phyloP scores from a whole-genome alignment of 1,140 invertebrate species.

The Chrysoperla carnea region DNA sequence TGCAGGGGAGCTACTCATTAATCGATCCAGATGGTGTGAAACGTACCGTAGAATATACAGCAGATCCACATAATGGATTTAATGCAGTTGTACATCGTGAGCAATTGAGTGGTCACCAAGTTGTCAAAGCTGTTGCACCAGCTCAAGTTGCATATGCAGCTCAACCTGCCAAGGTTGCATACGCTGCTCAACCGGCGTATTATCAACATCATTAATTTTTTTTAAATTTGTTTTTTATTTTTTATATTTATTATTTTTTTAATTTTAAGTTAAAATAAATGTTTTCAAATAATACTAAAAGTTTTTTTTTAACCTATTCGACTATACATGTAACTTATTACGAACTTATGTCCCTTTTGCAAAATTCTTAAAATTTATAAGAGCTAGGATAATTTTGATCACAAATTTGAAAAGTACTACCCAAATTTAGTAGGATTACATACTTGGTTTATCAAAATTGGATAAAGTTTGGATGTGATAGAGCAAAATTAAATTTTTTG shows the following conservation, averaged over 20 bases:
- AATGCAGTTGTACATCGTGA: conserved; percentile 18
- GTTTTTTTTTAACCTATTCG: too few species aligned
- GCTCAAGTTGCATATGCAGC: conserved; percentile 1
- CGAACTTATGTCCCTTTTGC: too few species aligned
- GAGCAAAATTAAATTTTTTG: too few species aligned
- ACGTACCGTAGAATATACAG: conserved; percentile 40
- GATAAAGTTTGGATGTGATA: too few species aligned
- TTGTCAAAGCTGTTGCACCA: not conserved
- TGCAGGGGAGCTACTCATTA: conserved; percentile 38
- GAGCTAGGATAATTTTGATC: too few species aligned
- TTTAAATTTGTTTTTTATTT: not conserved
- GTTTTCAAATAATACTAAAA: too few species aligned
- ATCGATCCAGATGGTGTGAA: conserved; percentile 40
- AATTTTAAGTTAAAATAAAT: too few species aligned
- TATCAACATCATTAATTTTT: not conserved
- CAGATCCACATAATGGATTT: conserved; percentile 27
- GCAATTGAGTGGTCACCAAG: conserved; percentile 11
- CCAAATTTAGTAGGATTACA: too few species aligned
- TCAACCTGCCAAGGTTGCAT: not conserved
- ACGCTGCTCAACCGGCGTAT: not conserved
- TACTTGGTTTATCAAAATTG: too few species aligned
- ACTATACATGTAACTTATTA: too few species aligned
- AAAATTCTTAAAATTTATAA: too few species aligned
- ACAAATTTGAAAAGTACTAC: too few species aligned
- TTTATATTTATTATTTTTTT: not conserved